phyloP scores from a whole-genome alignment of 1,140 invertebrate genomes.

The Copidosoma floridanum region DNA sequence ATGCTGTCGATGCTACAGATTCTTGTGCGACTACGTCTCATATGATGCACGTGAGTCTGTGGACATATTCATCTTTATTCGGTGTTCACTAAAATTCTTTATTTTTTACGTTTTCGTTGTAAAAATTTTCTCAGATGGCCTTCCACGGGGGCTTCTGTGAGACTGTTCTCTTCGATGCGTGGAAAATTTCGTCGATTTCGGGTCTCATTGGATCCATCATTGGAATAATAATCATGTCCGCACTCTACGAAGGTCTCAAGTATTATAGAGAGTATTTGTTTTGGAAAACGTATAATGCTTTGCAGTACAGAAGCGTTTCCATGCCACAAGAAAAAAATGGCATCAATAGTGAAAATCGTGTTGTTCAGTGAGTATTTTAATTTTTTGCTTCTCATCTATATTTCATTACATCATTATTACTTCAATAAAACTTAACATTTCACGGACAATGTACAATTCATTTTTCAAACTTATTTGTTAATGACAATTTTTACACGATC shows the following conservation, averaged over 20 bases:
- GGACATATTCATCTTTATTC: too few species aligned
- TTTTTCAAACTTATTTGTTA: too few species aligned
- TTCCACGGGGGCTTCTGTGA: slow-evolving; percentile 78
- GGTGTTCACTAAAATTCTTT: too few species aligned
- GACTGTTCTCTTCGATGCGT: slow-evolving; percentile 75
- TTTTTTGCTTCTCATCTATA: slow-evolving; percentile 46
- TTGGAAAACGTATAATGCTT: slow-evolving; percentile 76
- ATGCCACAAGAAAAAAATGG: slow-evolving; percentile 68
- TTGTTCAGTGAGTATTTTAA: slow-evolving; percentile 70
- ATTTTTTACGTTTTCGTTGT: too few species aligned
- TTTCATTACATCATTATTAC: too few species aligned
- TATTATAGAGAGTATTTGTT: slow-evolving; percentile 83
- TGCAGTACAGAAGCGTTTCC: slow-evolving; percentile 69
- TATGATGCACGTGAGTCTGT: too few species aligned
- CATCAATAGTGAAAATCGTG: slow-evolving; percentile 65
- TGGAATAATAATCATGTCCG: slow-evolving; percentile 80
- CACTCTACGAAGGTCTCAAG: slow-evolving; percentile 89
- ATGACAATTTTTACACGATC: too few species aligned
- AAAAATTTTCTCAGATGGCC: slow-evolving; percentile 61
- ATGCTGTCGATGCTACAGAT: too few species aligned
- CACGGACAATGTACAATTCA: too few species aligned
- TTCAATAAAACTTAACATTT: too few species aligned
- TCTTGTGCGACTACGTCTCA: too few species aligned
- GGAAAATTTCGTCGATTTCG: slow-evolving; percentile 71
- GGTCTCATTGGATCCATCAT: slow-evolving; percentile 81